These are phyloP conservation scores for Tipula lateralis DNA, from an alignment of 2,888 invertebrate genomes.

Conservation along the genomic window DNA sequence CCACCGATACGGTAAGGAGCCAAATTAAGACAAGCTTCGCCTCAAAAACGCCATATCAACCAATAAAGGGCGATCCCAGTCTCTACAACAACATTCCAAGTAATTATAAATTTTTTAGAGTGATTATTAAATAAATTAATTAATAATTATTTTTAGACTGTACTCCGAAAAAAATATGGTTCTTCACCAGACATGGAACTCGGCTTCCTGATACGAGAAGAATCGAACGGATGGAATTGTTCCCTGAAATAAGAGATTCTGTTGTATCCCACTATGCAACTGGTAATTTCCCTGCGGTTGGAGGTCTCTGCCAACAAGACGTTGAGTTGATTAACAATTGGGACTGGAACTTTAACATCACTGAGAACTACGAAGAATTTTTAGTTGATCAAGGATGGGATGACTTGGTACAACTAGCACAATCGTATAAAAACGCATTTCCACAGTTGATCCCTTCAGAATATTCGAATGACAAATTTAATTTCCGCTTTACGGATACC, in stretches of 20 bases:
- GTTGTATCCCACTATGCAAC: not conserved
- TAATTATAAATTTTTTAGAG: not conserved
- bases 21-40: slow-evolving; percentile 54
- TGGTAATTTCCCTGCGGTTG: slow-evolving; percentile 38
- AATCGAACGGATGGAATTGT: slow-evolving; percentile 50
- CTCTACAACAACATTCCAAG: not conserved
- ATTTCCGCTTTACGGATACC: slow-evolving; percentile 60
- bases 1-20: slow-evolving; percentile 40
- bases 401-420: slow-evolving; percentile 62
- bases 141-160: slow-evolving; percentile 48
- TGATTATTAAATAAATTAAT: not conserved
- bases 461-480: slow-evolving; percentile 53
- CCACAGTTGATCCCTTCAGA: slow-evolving; percentile 56
- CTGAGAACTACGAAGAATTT: slow-evolving; percentile 54
- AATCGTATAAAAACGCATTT: slow-evolving; percentile 61
- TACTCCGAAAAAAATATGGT: slow-evolving; percentile 66
- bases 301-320: slow-evolving; percentile 64
- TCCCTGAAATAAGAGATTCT: not conserved
- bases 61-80: slow-evolving; percentile 51
- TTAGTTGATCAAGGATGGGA: slow-evolving; percentile 61
- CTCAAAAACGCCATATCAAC: slow-evolving; percentile 72
- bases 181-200: slow-evolving; percentile 65
- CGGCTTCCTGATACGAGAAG: slow-evolving; percentile 57
- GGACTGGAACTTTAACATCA: slow-evolving; percentile 62
- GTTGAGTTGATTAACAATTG: slow-evolving; percentile 60